Conservation (phyloP, 2,888 invertebrate genomes). For the Sinelater perroti region DNA sequence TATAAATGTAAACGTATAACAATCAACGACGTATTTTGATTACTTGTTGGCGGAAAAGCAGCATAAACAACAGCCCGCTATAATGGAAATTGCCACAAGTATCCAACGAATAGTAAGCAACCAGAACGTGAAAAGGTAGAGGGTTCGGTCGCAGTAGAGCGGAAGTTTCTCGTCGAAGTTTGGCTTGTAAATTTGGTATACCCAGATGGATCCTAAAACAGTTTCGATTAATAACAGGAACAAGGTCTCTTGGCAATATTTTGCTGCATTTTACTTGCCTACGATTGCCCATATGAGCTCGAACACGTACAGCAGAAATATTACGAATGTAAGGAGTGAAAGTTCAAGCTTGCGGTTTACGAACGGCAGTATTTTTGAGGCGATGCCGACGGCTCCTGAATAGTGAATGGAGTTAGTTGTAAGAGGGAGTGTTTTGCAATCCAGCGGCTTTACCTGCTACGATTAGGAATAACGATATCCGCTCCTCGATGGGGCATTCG, state of each 20-base stretch:
- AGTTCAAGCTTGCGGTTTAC: conserved; percentile 28
- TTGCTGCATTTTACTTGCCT: conserved; percentile 14
- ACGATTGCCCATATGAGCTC: conserved; percentile 28
- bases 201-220: conserved; percentile 31
- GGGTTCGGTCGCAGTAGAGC: conserved; percentile 15
- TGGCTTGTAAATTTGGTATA: conserved; percentile 23
- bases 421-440: no score
- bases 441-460: conserved; percentile 27
- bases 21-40: no score
- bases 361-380: conserved; percentile 25
- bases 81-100: conserved; percentile 16
- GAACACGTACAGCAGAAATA: conserved; percentile 17
- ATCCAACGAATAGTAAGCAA: conserved; percentile 25
- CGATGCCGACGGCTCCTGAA: conserved; percentile 24
- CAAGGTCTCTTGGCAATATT: not conserved
- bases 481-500: conserved; percentile 17
- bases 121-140: conserved; percentile 26
- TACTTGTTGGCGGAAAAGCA: conserved; percentile 11
- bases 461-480: conserved; percentile 24
- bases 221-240: not conserved
- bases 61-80: conserved; percentile 6
- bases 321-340: conserved; percentile 10
- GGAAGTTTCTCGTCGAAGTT: conserved; percentile 5
- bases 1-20: no score
- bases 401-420: not conserved